A percentile compares a stretch with the other conserved stretches of the same genome.
Conservation (phyloP, 2,113 vertebrate species). For the Chelonoidis abingdonii region DNA sequence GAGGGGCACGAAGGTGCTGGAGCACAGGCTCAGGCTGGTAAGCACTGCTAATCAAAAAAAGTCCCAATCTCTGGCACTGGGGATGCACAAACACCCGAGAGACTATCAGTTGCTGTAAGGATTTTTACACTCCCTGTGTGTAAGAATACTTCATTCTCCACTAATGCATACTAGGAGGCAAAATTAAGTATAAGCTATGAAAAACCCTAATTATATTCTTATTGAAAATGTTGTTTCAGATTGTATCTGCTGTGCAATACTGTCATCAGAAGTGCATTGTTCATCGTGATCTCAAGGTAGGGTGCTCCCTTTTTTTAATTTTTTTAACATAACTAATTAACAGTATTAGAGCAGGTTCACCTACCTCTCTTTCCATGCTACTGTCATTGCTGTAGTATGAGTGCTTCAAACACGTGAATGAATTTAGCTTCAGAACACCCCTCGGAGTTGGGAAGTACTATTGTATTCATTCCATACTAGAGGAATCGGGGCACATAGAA, state of each 20-base stretch:
- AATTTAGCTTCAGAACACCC: not conserved
- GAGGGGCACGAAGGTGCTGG: not conserved
- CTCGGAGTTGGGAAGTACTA: not conserved
- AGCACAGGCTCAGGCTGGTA: not conserved
- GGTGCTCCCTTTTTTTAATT: not conserved
- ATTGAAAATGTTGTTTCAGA: slow-evolving; percentile 84
- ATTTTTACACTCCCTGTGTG: not conserved
- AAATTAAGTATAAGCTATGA: not conserved
- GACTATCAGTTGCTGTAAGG: not conserved
- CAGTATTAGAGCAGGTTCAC: not conserved
- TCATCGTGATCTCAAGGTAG: slow-evolving; percentile 97
- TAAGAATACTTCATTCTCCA: fast-evolving
- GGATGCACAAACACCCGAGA: not conserved
- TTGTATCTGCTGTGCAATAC: slow-evolving; percentile 98
- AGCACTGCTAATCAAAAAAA: not conserved
- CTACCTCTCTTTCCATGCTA: not conserved
- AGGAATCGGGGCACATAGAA: not conserved
- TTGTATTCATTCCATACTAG: slow-evolving; percentile 15
- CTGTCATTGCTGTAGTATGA: not conserved
- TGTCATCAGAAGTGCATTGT: slow-evolving; percentile 98
- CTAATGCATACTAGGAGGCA: not conserved
- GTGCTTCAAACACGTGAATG: not conserved
- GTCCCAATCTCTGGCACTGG: not conserved
- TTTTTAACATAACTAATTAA: slow-evolving; percentile 1
- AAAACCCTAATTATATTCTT: not conserved